Evolutionary conservation across 1,140 invertebrate genomes (phyloP).

Genomic region (Scaptomyza montana): DNA sequence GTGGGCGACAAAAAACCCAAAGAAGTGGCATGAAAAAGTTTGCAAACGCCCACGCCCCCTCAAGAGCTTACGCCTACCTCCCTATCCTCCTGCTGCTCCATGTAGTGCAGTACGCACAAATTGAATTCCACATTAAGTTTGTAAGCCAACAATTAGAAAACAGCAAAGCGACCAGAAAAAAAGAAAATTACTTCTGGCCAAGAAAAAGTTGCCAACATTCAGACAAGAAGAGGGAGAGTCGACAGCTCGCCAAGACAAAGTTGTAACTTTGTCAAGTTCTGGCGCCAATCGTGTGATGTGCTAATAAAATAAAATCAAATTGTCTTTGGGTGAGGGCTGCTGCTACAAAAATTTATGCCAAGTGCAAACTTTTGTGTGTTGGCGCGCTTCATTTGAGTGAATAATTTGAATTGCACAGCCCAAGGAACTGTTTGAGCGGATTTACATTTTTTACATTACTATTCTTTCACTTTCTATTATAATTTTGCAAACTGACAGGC

Average conservation of each 20-base stretch:
- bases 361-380: conserved; percentile 80
- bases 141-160: conserved; percentile 82
- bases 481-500: conserved; percentile 63
- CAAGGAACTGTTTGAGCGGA: conserved; percentile 24
- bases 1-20: conserved; percentile 54
- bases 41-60: conserved; percentile 19
- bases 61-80: not conserved
- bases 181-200: conserved; percentile 47
- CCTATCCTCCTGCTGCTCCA: not conserved
- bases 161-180: conserved; percentile 76
- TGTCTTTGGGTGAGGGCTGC: conserved; percentile 5
- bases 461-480: conserved; percentile 53
- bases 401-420: conserved; percentile 76
- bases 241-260: conserved; percentile 50
- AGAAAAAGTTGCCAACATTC: conserved; percentile 23
- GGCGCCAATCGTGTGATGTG: conserved; percentile 80
- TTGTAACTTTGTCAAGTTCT: conserved; percentile 79
- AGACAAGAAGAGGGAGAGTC: not conserved
- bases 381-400: conserved; percentile 76
- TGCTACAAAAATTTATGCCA: conserved; percentile 68
- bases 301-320: conserved; percentile 78
- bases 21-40: conserved; percentile 48
- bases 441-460: conserved; percentile 48
- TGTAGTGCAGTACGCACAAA: conserved; percentile 55
- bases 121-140: conserved; percentile 80